phyloP scores from a whole-genome alignment of 2,888 invertebrate genomes.

The Tetanocera ferruginea region DNA sequence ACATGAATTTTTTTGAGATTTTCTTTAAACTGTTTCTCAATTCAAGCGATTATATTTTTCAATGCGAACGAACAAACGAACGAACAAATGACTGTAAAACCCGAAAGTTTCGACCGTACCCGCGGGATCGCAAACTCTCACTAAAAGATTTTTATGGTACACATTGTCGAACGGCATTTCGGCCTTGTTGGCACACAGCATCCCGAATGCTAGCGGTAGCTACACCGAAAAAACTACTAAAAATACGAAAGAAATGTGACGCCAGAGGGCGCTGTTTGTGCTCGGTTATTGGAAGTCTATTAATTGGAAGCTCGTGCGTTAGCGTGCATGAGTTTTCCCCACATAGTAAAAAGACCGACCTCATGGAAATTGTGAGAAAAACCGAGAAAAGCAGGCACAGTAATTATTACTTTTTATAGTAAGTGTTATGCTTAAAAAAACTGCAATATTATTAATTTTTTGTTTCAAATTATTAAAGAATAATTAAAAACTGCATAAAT shows the following conservation, averaged over 20 bases:
- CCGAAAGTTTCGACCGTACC: constrained; percentile 69
- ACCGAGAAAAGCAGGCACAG: neutral
- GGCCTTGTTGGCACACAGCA: constrained; percentile 17
- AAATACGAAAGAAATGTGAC: neutral
- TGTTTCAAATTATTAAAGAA: too few species aligned
- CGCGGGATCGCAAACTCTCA: constrained; percentile 71
- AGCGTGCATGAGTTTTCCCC: too few species aligned
- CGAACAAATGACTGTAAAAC: constrained; percentile 45
- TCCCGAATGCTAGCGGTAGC: constrained; percentile 2
- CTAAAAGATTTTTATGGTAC: constrained; percentile 69
- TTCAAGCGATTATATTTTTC: constrained; percentile 4
- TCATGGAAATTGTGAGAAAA: too few species aligned
- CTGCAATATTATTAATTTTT: too few species aligned
- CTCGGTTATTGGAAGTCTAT: neutral
- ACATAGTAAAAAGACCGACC: too few species aligned
- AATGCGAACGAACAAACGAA: neutral
- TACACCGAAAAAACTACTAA: neutral
- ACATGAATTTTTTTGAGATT: constrained; percentile 16
- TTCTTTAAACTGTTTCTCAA: constrained; percentile 7
- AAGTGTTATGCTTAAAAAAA: too few species aligned
- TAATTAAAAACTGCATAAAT: too few species aligned
- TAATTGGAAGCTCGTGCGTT: too few species aligned
- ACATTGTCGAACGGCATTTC: constrained; percentile 55
- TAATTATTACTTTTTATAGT: too few species aligned
- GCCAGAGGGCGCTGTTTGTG: constrained; percentile 11